Percentiles rank a stretch among this genome's conserved stretches.
Conservation (phyloP, 2,113 vertebrate species). For the Heloderma charlesbogerti region DNA sequence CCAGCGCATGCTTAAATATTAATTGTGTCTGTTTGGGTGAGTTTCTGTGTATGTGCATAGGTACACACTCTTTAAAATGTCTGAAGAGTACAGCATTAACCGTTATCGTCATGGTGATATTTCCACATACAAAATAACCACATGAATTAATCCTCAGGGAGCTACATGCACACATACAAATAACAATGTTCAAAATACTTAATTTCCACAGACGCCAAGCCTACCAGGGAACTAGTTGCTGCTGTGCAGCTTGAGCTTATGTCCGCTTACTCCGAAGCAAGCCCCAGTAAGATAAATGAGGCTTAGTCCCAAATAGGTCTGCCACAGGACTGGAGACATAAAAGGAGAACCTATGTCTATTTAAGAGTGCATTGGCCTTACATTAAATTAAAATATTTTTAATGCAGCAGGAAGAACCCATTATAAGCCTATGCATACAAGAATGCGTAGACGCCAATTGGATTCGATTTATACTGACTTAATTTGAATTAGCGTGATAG, state of each 20-base stretch:
- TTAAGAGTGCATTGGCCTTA: constrained; percentile 32
- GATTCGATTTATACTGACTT: constrained; percentile 78
- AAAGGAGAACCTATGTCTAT: constrained; percentile 9
- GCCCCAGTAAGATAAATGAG: neutral
- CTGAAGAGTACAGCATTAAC: neutral
- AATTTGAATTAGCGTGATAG: constrained; percentile 79
- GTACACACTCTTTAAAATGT: neutral
- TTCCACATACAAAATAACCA: neutral
- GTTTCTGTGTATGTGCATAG: neutral
- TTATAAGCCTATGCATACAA: constrained; percentile 69
- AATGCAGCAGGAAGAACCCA: constrained; percentile 51
- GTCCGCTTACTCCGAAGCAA: neutral
- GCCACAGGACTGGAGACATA: neutral
- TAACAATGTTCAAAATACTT: neutral
- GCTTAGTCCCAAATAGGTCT: neutral
- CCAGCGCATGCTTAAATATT: neutral
- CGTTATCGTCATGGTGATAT: neutral
- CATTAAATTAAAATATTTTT: constrained; percentile 68
- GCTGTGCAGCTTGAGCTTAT: too few species aligned
- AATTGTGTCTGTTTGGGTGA: neutral
- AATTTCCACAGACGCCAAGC: neutral
- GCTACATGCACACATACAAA: neutral
- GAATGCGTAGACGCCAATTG: constrained; percentile 69
- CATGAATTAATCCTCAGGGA: neutral
- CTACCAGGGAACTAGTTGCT: too few species aligned